These are phyloP conservation scores for Drosophila sp. DNA, from an alignment of 1,140 invertebrate species.

Conservation along the genomic window DNA sequence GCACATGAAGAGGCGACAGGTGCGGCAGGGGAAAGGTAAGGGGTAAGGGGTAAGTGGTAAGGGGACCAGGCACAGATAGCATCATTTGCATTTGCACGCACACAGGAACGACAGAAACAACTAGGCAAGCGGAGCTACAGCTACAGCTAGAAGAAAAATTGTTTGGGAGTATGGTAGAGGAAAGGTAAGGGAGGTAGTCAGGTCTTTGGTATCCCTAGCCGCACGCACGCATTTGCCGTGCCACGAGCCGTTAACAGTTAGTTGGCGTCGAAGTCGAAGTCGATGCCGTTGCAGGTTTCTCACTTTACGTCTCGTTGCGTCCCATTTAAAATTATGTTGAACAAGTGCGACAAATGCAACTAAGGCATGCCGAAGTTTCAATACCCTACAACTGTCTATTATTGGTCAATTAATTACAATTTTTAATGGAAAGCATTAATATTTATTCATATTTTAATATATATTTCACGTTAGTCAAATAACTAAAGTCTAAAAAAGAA, in stretches of 20 bases:
- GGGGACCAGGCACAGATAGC: slow-evolving; percentile 67
- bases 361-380: too few species aligned
- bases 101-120: slow-evolving; percentile 1
- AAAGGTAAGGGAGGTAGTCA: too few species aligned
- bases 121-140: neutral
- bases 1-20: neutral
- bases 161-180: too few species aligned
- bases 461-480: too few species aligned
- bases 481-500: too few species aligned
- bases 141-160: neutral
- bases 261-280: slow-evolving; percentile 40
- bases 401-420: too few species aligned
- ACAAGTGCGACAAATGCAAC: slow-evolving; percentile 38
- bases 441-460: too few species aligned
- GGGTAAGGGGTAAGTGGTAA: slow-evolving; percentile 19
- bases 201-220: slow-evolving; percentile 21
- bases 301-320: slow-evolving; percentile 81
- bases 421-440: too few species aligned
- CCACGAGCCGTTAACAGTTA: slow-evolving; percentile 73
- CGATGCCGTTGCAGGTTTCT: slow-evolving; percentile 63
- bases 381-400: too few species aligned
- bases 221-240: slow-evolving; percentile 51
- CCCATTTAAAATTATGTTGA: slow-evolving; percentile 81
- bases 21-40: neutral
- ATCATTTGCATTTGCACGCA: slow-evolving; percentile 74